A percentile compares a stretch with the other conserved stretches of the same genome.
Evolutionary conservation across 2,888 invertebrate species (phyloP).

Genomic region (Athripsodes cinereus): DNA sequence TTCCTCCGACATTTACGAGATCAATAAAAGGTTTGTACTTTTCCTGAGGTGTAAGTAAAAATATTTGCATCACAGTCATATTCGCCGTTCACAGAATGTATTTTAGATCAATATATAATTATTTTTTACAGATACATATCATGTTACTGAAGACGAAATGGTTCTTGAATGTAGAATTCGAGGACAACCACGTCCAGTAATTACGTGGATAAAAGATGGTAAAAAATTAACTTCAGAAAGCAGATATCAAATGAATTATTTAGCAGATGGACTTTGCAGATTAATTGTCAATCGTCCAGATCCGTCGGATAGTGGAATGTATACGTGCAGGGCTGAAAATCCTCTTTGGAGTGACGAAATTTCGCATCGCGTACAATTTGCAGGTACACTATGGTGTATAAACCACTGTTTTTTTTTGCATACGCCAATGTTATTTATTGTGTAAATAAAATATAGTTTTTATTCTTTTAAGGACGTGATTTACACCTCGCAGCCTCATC

Average conservation of each 20-base stretch:
- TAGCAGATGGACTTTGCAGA: slow-evolving; percentile 69
- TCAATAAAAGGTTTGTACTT: slow-evolving; percentile 58
- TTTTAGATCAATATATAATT: neutral
- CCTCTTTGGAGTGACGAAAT: slow-evolving; percentile 68
- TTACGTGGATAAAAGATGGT: slow-evolving; percentile 73
- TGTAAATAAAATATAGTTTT: no score
- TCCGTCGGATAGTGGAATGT: slow-evolving; percentile 64
- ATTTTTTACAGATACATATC: slow-evolving; percentile 58
- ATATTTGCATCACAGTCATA: no score
- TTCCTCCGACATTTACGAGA: slow-evolving; percentile 68
- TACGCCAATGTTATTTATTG: no score
- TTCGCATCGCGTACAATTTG: slow-evolving; percentile 63
- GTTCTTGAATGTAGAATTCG: slow-evolving; percentile 73
- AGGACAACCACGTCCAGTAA: slow-evolving; percentile 64
- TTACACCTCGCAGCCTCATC: slow-evolving; percentile 24
- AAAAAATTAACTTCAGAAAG: slow-evolving; percentile 48
- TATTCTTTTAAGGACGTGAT: slow-evolving; percentile 19
- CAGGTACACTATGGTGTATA: no score
- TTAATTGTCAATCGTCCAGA: slow-evolving; percentile 61
- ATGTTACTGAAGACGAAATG: slow-evolving; percentile 64
- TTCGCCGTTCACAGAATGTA: no score
- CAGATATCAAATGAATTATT: slow-evolving; percentile 59
- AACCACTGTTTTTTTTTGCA: no score
- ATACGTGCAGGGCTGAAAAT: slow-evolving; percentile 71
- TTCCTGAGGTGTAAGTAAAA: no score